Evolutionary conservation across 2,888 invertebrate species (phyloP).

Genomic region (Zelleria hepariella): DNA sequence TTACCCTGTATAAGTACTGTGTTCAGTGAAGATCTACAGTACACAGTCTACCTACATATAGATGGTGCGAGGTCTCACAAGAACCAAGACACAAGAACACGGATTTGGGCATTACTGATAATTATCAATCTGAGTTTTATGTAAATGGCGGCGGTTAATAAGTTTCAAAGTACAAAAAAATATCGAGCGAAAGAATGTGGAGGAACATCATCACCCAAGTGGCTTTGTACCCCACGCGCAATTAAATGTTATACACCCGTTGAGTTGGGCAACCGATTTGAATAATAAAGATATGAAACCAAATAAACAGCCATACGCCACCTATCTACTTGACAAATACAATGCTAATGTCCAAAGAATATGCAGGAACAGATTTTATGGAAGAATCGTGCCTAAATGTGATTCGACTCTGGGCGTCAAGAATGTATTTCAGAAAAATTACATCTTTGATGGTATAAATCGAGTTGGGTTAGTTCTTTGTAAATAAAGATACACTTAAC

Average conservation of each 20-base stretch:
- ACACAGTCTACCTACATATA: no score
- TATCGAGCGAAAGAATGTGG: neutral
- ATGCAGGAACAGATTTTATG: neutral
- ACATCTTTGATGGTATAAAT: neutral
- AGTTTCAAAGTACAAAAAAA: neutral
- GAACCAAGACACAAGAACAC: no score
- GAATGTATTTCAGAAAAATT: neutral
- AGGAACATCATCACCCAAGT: neutral
- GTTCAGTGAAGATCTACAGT: no score
- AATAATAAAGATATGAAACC: slow-evolving; percentile 59
- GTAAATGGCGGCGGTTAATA: neutral
- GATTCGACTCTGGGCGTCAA: neutral
- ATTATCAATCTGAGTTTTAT: neutral
- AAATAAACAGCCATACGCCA: slow-evolving; percentile 65
- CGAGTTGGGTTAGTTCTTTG: no score
- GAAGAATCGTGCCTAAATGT: neutral
- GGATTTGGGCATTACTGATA: no score
- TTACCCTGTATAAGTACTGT: no score
- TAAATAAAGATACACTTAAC: no score
- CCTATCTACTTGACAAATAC: slow-evolving; percentile 62
- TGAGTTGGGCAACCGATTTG: slow-evolving; percentile 41
- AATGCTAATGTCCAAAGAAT: slow-evolving; percentile 46
- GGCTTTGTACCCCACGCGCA: slow-evolving; percentile 29
- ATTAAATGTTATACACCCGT: slow-evolving; percentile 46
- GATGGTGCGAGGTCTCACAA: no score